Base-by-base conservation (phyloP, 92 coral and sea anemone species). In the Parazoanthus swiftii region DNA sequence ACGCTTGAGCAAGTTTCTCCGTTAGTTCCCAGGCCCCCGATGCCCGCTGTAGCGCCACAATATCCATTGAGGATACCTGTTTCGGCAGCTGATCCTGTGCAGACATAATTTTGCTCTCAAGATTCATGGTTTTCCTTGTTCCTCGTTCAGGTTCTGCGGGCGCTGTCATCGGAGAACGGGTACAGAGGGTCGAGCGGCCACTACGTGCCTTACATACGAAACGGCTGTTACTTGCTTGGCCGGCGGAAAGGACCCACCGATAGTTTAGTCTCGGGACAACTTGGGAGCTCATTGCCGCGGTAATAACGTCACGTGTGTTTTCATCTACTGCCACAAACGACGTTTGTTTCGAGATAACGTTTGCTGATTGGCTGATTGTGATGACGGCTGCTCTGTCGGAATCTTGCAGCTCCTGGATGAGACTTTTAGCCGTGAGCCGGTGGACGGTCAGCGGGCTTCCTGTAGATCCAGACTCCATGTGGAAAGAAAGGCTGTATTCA, bases 281-380 rank as follows among this genome's bases (percentile, higher is more conserved):
- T 78, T 23, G 54, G 26, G 33, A 23, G 51, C 37, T 58, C 84
- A 79, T 79, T 48, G 84, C 84, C 8, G 51, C 84, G 42, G 78
- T 7, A 43, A 74, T 37, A 3, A 23, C 78, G 9, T 74, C 46
- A 13, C 46, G 46, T 35, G 78, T 74, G 15, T 42, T 33, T 37
- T 74, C 46, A 74, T 74, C 78, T 42, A 74, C 78, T 15, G 78
- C 78, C 78, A 74, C 78, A 74, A 74, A 74, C 43, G 78, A 74
- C 78, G 78, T 74, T 7, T 36, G 78, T 42, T 74, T 74, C 15
- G 78, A 74, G 78, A 74, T 37, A 15, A 74, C 26, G 78, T 74
- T 74, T 16, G 78, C 48, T 74, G 78, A 74, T 37, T 74, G 78
- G 78, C 78, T 74, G 78, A 74, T 74, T 18, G 20, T 23, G 21